Percentiles rank a stretch among this genome's conserved stretches.
Conservation (phyloP, 1,140 invertebrate species). For the Asobara japonica region DNA sequence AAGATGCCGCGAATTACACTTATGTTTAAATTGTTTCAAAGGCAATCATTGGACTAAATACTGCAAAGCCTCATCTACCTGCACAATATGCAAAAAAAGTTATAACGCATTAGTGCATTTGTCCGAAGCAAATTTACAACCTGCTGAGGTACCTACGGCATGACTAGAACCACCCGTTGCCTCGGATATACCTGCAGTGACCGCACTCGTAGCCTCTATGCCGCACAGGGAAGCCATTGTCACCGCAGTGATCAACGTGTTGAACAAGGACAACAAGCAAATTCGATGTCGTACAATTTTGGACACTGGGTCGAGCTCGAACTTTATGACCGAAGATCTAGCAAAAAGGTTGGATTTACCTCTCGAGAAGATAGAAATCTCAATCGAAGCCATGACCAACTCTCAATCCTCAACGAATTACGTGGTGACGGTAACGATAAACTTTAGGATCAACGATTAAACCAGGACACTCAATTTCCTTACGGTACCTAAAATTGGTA, state of each 20-base stretch:
- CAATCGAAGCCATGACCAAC: background rate
- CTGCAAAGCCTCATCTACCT: background rate
- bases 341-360: background rate
- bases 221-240: background rate
- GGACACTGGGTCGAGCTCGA: conserved; percentile 7
- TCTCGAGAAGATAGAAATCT: background rate
- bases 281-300: conserved; percentile 11
- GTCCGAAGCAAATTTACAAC: background rate
- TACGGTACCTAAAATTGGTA: background rate
- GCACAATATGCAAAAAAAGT: background rate
- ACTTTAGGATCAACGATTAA: background rate
- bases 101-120: background rate
- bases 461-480: background rate
- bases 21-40: conserved; percentile 14
- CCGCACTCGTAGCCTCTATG: background rate
- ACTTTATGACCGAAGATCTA: conserved; percentile 21
- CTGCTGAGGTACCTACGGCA: background rate
- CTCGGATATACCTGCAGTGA: background rate
- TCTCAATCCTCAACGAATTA: background rate
- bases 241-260: background rate
- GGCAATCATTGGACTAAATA: background rate
- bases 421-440: background rate
- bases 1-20: background rate
- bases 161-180: background rate
- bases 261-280: background rate